These are phyloP conservation scores for Cephalopterus ornatus DNA, from an alignment of 2,113 vertebrate species.

Conservation along the genomic window DNA sequence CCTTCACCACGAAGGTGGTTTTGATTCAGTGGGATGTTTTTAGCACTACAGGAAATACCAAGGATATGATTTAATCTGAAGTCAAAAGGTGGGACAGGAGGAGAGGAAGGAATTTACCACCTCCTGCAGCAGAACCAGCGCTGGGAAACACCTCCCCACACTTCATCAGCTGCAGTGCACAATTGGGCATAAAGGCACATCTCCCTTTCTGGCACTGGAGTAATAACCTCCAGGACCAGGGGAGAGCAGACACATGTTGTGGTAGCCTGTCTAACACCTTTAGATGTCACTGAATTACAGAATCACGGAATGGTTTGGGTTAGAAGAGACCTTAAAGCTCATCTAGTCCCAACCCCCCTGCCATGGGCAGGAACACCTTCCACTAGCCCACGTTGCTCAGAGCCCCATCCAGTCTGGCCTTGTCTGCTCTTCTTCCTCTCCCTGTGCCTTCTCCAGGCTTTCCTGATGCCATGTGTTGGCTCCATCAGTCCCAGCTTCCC, in stretches of 20 bases:
- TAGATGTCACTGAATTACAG: neutral
- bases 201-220: neutral
- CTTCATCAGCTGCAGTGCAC: neutral
- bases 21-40: neutral
- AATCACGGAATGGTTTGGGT: neutral
- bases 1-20: neutral
- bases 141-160: neutral
- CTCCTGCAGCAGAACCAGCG: neutral
- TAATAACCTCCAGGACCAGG: neutral
- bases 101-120: slow-evolving; percentile 15
- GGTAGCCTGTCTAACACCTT: neutral
- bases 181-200: neutral
- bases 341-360: neutral
- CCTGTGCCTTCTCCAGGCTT: neutral
- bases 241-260: neutral
- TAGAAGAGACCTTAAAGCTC: neutral
- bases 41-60: neutral
- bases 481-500: neutral
- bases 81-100: neutral
- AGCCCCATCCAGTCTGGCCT: neutral
- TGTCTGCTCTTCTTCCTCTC: neutral
- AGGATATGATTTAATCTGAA: neutral
- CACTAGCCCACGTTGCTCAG: neutral
- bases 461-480: fast-evolving
- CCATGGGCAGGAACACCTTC: neutral